Evolutionary conservation across 2,888 invertebrate species (phyloP).

Genomic region (Watsonalla binaria): DNA sequence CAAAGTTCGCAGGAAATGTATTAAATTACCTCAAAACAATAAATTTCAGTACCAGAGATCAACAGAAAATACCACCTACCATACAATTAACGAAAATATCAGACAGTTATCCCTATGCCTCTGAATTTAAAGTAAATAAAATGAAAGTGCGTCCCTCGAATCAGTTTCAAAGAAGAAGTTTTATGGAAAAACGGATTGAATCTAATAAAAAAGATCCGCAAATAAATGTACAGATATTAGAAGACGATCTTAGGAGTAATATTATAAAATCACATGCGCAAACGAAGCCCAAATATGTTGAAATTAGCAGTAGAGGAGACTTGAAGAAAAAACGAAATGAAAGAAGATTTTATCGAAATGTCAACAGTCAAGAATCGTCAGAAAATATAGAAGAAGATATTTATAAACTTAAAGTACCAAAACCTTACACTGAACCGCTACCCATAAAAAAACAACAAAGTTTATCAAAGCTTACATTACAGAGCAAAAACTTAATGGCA

Average conservation of each 20-base stretch:
- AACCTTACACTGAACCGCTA: slow-evolving; percentile 18
- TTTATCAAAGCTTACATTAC: slow-evolving; percentile 19
- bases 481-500: slow-evolving; percentile 35
- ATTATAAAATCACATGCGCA: slow-evolving; percentile 48
- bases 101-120: slow-evolving; percentile 56
- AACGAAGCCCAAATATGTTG: slow-evolving; percentile 42
- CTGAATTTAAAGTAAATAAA: slow-evolving; percentile 48
- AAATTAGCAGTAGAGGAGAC: slow-evolving; percentile 50
- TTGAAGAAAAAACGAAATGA: slow-evolving; percentile 21
- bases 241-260: slow-evolving; percentile 44
- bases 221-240: slow-evolving; percentile 58
- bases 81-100: slow-evolving; percentile 49
- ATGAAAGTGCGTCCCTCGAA: slow-evolving; percentile 44
- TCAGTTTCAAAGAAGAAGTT: slow-evolving; percentile 43
- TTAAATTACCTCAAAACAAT: slow-evolving; percentile 61
- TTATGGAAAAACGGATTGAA: slow-evolving; percentile 35
- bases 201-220: slow-evolving; percentile 44
- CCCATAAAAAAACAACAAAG: slow-evolving; percentile 15
- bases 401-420: slow-evolving; percentile 11
- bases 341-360: slow-evolving; percentile 42
- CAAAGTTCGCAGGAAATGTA: slow-evolving; percentile 58
- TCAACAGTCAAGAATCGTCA: slow-evolving; percentile 18
- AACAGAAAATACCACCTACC: slow-evolving; percentile 46
- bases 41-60: slow-evolving; percentile 40
- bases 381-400: slow-evolving; percentile 23